Evolutionary conservation across 2,113 vertebrate species (phyloP).

Genomic region (Peromyscus leucopus): DNA sequence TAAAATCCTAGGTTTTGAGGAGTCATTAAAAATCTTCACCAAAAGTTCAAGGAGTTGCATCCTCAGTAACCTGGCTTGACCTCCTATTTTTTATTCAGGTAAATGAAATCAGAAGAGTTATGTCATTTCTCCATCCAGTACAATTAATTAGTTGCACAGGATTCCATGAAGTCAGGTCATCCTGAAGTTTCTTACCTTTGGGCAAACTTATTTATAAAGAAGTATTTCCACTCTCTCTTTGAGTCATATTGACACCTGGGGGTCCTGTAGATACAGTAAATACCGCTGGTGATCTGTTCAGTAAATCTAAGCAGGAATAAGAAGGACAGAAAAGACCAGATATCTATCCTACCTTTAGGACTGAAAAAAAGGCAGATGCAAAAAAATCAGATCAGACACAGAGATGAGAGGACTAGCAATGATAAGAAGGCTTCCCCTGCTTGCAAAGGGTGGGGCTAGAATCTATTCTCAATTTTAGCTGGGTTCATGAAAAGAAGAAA

Average conservation of each 20-base stretch:
- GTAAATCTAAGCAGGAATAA: slow-evolving; percentile 12
- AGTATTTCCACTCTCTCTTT: neutral
- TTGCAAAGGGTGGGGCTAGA: neutral
- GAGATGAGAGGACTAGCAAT: neutral
- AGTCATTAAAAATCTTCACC: slow-evolving; percentile 45
- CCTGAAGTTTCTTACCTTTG: slow-evolving; percentile 53
- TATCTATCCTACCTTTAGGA: neutral
- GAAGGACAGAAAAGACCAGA: neutral
- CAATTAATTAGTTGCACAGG: neutral
- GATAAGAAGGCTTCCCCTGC: neutral
- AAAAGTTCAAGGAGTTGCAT: neutral
- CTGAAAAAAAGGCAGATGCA: neutral
- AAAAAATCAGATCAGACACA: neutral
- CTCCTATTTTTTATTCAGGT: slow-evolving; percentile 40
- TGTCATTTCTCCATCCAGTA: neutral
- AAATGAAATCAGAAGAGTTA: slow-evolving; percentile 9
- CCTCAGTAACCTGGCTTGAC: neutral
- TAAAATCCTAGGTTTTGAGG: slow-evolving; percentile 42
- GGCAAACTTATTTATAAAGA: slow-evolving; percentile 47
- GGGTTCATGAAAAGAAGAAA: neutral
- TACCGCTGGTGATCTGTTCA: neutral
- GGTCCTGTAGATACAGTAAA: neutral
- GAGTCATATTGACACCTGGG: neutral
- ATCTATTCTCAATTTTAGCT: neutral
- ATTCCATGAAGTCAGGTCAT: neutral